These are phyloP conservation scores for Perca schrenkii DNA, from an alignment of 2,113 vertebrate genomes.

Conservation along the genomic window DNA sequence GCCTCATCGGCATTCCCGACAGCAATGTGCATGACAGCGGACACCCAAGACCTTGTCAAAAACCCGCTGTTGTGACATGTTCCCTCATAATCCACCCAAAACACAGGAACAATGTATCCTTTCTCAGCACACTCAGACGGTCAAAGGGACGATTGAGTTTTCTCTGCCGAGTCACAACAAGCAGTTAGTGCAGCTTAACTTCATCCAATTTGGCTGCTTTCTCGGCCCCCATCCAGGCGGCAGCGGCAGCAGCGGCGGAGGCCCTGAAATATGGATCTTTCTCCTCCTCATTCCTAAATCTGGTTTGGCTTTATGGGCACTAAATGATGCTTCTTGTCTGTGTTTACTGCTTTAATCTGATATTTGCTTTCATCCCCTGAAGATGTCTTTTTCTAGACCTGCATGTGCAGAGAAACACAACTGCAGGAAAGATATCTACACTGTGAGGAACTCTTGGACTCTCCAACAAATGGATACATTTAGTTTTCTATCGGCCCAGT, in stretches of 20 bases:
- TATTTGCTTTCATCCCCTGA: conserved; percentile 49
- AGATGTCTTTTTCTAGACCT: conserved; percentile 18
- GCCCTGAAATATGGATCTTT: conserved; percentile 45
- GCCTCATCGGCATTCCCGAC: conserved; percentile 79
- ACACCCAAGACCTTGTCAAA: conserved; percentile 82
- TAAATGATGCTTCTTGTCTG: conserved; percentile 53
- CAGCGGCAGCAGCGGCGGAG: no score
- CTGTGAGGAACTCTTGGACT: not conserved
- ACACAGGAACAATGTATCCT: conserved; percentile 69
- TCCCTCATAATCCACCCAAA: conserved; percentile 74
- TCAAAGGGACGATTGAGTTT: conserved; percentile 64
- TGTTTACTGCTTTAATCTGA: conserved; percentile 50
- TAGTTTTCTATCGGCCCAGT: not conserved
- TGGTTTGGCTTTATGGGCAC: conserved; percentile 31
- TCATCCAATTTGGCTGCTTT: conserved; percentile 54
- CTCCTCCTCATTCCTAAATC: conserved; percentile 24
- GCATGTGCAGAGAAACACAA: not conserved
- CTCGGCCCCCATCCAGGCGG: conserved; percentile 20
- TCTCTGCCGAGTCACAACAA: conserved; percentile 69
- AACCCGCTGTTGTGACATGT: conserved; percentile 86
- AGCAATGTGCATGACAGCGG: conserved; percentile 82
- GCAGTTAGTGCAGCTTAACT: conserved; percentile 68
- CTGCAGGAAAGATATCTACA: not conserved
- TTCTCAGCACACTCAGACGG: conserved; percentile 45
- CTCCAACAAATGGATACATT: not conserved